Evolutionary conservation across 2,113 vertebrate species (phyloP).

Genomic region (Syngnathoides biaculeatus): DNA sequence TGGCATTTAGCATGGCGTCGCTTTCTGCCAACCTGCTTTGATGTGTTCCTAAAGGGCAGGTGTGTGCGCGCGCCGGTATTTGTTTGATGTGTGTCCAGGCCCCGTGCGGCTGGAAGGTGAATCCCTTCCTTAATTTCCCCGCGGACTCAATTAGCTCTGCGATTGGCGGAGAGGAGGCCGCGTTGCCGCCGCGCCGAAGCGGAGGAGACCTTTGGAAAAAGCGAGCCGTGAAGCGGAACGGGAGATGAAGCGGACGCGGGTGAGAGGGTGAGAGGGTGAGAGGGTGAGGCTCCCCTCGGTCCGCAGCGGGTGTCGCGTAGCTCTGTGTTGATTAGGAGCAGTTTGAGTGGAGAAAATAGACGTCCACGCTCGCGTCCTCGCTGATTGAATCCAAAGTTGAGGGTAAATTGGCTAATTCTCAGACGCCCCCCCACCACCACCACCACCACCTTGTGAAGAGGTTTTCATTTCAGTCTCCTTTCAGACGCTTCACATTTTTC

Average conservation of each 20-base stretch:
- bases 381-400: constrained; percentile 63
- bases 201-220: constrained; percentile 71
- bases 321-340: constrained; percentile 66
- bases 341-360: constrained; percentile 70
- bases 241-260: constrained; percentile 63
- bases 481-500: constrained; percentile 41
- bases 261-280: constrained; percentile 52
- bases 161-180: constrained; percentile 73
- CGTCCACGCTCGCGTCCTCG: constrained; percentile 58
- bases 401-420: constrained; percentile 62
- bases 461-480: constrained; percentile 63
- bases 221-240: constrained; percentile 60
- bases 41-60: constrained; percentile 68
- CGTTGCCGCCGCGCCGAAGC: constrained; percentile 69
- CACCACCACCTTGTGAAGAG: too few species aligned
- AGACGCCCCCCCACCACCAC: too few species aligned
- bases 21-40: constrained; percentile 60
- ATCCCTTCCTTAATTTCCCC: constrained; percentile 72
- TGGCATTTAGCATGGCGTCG: constrained; percentile 67
- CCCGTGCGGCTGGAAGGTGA: constrained; percentile 71
- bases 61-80: constrained; percentile 52
- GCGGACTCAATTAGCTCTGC: constrained; percentile 73
- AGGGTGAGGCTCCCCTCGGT: constrained; percentile 48
- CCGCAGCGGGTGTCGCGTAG: constrained; percentile 58
- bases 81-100: constrained; percentile 75